Percentiles rank a stretch among this genome's conserved stretches.
phyloP scores from a whole-genome alignment of 2,797 vertebrate genomes.

The Spatula versicolor region DNA sequence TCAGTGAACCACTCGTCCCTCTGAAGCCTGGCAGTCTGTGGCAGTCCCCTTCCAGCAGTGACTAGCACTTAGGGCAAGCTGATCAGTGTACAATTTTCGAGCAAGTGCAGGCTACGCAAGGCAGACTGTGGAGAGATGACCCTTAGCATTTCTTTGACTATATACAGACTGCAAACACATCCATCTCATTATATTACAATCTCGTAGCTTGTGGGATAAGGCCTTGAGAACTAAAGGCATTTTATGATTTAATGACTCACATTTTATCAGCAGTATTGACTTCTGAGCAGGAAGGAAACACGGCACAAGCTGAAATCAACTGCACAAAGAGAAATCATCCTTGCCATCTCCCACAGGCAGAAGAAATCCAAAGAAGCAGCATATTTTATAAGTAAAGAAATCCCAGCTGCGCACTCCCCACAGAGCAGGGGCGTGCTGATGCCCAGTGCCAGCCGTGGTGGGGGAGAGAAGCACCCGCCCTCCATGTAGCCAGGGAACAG shows the following conservation, averaged over 20 bases:
- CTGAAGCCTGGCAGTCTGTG: not conserved
- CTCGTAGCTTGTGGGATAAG: not conserved
- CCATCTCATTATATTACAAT: not conserved
- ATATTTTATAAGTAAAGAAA: not conserved
- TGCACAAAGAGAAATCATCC: not conserved
- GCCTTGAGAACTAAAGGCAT: not conserved
- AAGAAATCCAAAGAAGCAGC: not conserved
- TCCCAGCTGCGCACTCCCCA: not conserved
- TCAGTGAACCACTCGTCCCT: not conserved
- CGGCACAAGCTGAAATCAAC: not conserved
- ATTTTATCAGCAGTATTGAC: not conserved
- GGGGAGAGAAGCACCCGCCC: accelerated
- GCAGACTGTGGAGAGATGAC: not conserved
- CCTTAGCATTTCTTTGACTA: not conserved
- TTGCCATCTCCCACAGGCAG: not conserved
- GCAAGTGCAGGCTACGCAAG: not conserved
- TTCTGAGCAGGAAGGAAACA: not conserved
- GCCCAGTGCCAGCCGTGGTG: not conserved
- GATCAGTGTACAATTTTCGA: not conserved
- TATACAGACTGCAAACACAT: not conserved
- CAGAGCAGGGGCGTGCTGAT: accelerated
- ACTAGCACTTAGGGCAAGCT: not conserved
- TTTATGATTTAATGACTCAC: not conserved
- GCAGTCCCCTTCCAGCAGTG: not conserved
- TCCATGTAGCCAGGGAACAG: not conserved